Base-by-base conservation (phyloP, 35 echinoderm and acorn worm species). In the Diadema setosum region DNA sequence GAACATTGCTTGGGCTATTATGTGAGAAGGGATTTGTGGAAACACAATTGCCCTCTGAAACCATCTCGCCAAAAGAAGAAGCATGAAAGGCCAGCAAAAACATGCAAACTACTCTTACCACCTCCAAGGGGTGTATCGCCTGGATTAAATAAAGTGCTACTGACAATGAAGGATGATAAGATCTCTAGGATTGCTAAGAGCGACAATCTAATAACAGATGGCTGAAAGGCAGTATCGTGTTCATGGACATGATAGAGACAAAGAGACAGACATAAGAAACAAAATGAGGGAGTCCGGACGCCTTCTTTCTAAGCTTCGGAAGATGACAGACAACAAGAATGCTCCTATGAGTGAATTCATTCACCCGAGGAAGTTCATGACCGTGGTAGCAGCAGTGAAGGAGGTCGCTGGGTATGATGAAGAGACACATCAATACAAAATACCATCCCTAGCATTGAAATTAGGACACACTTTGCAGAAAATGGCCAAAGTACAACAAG, bases 11-110 rank as follows among this genome's bases (percentile, higher is more conserved):
- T 64, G 40, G 87, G 58, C 4, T 89, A 75, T 31, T 58, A 84
- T 43, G 82, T 94, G 12, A 89, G 63, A 52, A 85, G 31, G n/a
- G 91, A 93, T 49, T 27, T 93, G 43, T 93, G 76, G 85, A 93
- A 88, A 60, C 91, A 93, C 27, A 8, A 64, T 5, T 83, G 78
- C 34, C 20, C 58, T 60, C 65, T 45, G 20, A 59, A 84, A 61
- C 30, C 49, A 16, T 70, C 16, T 84, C 27, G 27, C 57, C 18
- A 63, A 16, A 83, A 93, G 85, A 27, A 74, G 75, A 43, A 44
- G 60, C 46, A 42, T 88, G 42, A 16, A 73, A 57, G 85, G 48
- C 55, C 36, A 87, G 7, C 56, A 18, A 50, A 70, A 25, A 81
- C 70, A 30, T 63, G 45, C 35, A 81, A 59, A 82, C 20, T 81